Evolutionary conservation across 92 coral and sea anemone genomes (phyloP).

Genomic region (Heteractis magnifica): DNA sequence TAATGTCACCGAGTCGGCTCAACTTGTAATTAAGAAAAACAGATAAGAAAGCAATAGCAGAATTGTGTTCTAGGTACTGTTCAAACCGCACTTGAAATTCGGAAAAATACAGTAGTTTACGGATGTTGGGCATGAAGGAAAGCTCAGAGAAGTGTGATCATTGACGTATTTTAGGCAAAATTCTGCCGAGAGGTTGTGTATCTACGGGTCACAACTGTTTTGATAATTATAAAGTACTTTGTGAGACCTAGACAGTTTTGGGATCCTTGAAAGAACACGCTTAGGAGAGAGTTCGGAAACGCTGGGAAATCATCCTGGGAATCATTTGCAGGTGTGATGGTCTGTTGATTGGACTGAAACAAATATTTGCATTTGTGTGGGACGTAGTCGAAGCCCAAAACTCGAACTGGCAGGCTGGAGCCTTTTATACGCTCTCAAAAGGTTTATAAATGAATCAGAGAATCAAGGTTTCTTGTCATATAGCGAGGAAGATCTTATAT

Average conservation of each 20-base stretch:
- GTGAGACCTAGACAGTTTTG: conserved; percentile 2
- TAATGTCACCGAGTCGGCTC: conserved; percentile 11
- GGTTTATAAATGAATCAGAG: neutral
- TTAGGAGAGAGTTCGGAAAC: conserved; percentile 28
- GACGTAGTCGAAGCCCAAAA: neutral
- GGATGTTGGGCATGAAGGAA: neutral
- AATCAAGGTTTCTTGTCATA: neutral
- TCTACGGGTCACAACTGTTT: conserved; percentile 6
- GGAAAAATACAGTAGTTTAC: conserved; percentile 5
- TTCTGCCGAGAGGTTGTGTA: conserved; percentile 2
- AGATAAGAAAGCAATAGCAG: conserved; percentile 9
- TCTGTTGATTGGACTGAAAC: conserved; percentile 8
- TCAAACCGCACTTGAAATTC: conserved; percentile 6
- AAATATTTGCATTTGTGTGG: neutral
- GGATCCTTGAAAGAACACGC: neutral
- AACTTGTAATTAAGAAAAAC: conserved; percentile 16
- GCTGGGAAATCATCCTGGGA: neutral
- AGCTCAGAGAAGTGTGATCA: neutral
- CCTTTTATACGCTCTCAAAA: neutral
- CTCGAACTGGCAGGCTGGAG: neutral
- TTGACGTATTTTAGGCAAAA: conserved; percentile 1
- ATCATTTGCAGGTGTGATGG: conserved; percentile 2
- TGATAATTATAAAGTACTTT: conserved; percentile 24
- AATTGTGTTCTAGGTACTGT: neutral
- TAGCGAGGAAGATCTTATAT: neutral